Evolutionary conservation across 2,888 invertebrate species (phyloP).

Genomic region (Dinocampus coccinellae): DNA sequence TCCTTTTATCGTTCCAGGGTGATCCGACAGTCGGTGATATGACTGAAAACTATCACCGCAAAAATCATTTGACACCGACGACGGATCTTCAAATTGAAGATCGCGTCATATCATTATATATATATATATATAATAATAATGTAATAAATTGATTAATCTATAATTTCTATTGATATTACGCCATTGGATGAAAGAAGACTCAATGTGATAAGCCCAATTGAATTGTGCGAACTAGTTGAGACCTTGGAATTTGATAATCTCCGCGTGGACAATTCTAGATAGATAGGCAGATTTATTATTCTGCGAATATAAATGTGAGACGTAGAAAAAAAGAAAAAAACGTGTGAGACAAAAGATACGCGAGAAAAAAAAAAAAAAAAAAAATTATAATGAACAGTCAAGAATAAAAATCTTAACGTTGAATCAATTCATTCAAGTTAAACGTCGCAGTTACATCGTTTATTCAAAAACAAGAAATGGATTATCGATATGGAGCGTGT

Average conservation of each 20-base stretch:
- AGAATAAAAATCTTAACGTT: not conserved
- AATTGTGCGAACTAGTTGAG: conserved; percentile 7
- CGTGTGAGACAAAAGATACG: too few relatives aligned
- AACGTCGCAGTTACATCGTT: not conserved
- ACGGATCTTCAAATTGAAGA: not conserved
- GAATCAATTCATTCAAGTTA: not conserved
- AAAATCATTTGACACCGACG: not conserved
- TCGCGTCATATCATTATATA: conserved; percentile 5
- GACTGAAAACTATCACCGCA: not conserved
- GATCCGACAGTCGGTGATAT: conserved; percentile 37
- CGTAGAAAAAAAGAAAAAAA: not conserved
- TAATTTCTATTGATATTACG: not conserved
- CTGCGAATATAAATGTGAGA: not conserved
- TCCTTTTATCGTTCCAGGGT: conserved; percentile 34
- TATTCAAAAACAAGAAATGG: conserved; percentile 38
- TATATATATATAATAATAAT: conserved; percentile 16
- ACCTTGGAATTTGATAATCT: conserved; percentile 24
- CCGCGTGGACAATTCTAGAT: not conserved
- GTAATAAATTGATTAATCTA: conserved; percentile 3
- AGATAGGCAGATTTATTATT: not conserved
- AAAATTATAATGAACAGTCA: not conserved
- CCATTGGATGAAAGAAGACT: not conserved
- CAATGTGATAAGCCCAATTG: conserved; percentile 4
- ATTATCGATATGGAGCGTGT: conserved; percentile 53
- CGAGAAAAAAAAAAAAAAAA: not conserved